Evolutionary conservation across 2,113 vertebrate species (phyloP).

Genomic region (Ellobius talpinus): DNA sequence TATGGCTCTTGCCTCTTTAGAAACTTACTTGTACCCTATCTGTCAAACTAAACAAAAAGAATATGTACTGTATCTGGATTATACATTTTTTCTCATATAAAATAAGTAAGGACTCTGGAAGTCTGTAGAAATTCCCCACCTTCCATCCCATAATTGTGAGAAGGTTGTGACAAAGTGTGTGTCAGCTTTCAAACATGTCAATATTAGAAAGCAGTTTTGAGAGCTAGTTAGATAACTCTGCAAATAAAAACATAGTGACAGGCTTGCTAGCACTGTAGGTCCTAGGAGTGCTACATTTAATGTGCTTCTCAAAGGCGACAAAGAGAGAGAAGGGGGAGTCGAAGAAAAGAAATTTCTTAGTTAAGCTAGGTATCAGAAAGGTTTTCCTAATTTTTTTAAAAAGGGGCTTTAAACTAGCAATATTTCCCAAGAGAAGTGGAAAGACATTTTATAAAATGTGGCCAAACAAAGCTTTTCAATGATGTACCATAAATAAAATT

Average conservation of each 20-base stretch:
- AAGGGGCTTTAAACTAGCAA: conserved; percentile 35
- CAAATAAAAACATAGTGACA: background rate
- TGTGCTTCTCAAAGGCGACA: background rate
- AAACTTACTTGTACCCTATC: background rate
- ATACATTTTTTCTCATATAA: conserved; percentile 11
- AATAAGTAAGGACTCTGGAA: background rate
- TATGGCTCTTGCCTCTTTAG: background rate
- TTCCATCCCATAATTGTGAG: background rate
- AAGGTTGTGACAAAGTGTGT: background rate
- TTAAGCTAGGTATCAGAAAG: conserved; percentile 28
- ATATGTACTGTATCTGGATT: background rate
- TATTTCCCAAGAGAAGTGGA: conserved; percentile 21
- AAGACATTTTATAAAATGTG: conserved; percentile 46
- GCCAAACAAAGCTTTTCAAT: background rate
- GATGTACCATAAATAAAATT: conserved; percentile 46
- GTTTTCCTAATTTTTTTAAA: background rate
- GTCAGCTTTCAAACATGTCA: background rate
- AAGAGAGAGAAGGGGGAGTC: conserved; percentile 34
- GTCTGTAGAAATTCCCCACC: background rate
- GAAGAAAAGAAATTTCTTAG: conserved; percentile 51
- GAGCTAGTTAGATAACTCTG: background rate
- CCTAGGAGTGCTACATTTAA: background rate
- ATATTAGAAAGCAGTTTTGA: background rate
- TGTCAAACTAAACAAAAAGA: background rate
- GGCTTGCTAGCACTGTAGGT: background rate